These are phyloP conservation scores for Morelia viridis DNA, from an alignment of 2,797 vertebrate genomes.

Conservation along the genomic window DNA sequence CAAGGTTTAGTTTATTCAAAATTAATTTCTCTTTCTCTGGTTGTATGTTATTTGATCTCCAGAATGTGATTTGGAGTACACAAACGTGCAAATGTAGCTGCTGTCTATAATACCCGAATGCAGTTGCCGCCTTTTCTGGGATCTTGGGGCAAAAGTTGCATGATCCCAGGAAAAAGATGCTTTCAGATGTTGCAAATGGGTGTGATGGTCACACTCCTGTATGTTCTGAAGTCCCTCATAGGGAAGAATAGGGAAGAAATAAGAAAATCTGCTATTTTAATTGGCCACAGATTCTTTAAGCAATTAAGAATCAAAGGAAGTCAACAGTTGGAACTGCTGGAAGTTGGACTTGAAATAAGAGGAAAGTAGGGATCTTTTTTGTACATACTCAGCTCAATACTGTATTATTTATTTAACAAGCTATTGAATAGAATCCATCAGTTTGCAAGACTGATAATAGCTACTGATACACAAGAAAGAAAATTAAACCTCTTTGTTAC, in stretches of 20 bases:
- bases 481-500: not conserved
- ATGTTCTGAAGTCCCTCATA: not conserved
- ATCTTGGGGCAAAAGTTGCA: not conserved
- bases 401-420: not conserved
- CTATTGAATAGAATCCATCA: not conserved
- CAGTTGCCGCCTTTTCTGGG: not conserved
- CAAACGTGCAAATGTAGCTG: not conserved
- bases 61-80: not conserved
- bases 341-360: not conserved
- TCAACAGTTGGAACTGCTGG: not conserved
- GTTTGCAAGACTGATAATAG: not conserved
- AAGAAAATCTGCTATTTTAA: not conserved
- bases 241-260: not conserved
- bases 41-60: not conserved
- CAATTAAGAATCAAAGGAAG: not conserved
- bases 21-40: not conserved
- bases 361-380: not conserved
- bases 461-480: not conserved
- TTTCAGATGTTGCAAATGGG: not conserved
- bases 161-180: not conserved
- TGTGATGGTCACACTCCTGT: not conserved
- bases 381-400: not conserved
- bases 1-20: not conserved
- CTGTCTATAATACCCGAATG: not conserved
- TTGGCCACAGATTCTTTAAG: not conserved